These are phyloP conservation scores for Cichlasoma orientale DNA, from an alignment of 2,797 vertebrate species.

Conservation along the genomic window DNA sequence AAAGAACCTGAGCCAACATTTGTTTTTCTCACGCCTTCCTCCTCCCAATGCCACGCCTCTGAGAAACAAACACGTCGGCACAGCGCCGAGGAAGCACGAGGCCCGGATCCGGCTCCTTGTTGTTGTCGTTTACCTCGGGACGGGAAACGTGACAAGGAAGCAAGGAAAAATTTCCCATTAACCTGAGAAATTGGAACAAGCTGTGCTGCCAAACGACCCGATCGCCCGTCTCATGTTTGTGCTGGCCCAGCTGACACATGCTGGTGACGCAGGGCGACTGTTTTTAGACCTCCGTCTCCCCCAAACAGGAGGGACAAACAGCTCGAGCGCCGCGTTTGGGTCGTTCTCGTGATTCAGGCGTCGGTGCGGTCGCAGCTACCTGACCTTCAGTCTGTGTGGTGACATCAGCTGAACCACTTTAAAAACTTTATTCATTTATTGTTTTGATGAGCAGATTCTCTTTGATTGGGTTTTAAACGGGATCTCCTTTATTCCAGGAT, in stretches of 20 bases:
- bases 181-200: slow-evolving; percentile 79
- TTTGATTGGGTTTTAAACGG: background rate
- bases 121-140: slow-evolving; percentile 41
- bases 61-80: slow-evolving; percentile 9
- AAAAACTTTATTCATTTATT: background rate
- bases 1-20: slow-evolving; percentile 6
- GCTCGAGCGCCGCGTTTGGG: background rate
- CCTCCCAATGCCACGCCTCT: background rate
- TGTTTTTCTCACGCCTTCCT: background rate
- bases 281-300: slow-evolving; percentile 31
- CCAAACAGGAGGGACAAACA: background rate
- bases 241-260: slow-evolving; percentile 28
- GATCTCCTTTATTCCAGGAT: background rate
- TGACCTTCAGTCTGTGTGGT: background rate
- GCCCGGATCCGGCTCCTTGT: background rate
- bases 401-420: background rate
- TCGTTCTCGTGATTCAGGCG: background rate
- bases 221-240: slow-evolving; percentile 59
- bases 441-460: background rate
- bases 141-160: slow-evolving; percentile 40
- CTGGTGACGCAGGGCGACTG: slow-evolving; percentile 20
- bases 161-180: slow-evolving; percentile 72
- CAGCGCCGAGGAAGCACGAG: background rate
- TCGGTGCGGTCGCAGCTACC: background rate
- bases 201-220: slow-evolving; percentile 70